phyloP scores from a whole-genome alignment of 2,113 vertebrate species.

The Psilopsiagon aymara region DNA sequence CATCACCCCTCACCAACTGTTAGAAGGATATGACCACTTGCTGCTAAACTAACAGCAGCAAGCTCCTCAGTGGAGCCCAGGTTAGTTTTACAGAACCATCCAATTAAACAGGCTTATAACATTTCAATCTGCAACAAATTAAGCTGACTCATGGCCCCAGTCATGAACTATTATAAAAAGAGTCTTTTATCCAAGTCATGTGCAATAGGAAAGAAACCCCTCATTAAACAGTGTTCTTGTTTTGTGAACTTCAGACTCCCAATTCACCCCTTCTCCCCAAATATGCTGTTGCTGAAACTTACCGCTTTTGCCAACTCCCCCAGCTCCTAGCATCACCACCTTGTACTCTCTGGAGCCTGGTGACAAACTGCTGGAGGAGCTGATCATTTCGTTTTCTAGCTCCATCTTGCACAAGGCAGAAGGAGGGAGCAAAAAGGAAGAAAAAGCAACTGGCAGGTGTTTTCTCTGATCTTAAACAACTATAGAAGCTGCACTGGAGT shows the following conservation, averaged over 20 bases:
- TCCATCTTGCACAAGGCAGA: slow-evolving; percentile 70
- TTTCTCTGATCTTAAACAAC: slow-evolving; percentile 67
- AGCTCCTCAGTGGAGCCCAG: neutral
- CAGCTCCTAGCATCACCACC: slow-evolving; percentile 79
- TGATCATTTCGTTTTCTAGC: slow-evolving; percentile 68
- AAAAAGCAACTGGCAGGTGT: slow-evolving; percentile 61
- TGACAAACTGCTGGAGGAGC: slow-evolving; percentile 48
- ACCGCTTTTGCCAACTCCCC: slow-evolving; percentile 80
- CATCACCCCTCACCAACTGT: neutral
- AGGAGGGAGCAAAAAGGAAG: neutral
- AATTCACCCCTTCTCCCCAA: neutral
- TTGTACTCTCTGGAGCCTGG: slow-evolving; percentile 76
- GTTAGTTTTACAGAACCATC: neutral
- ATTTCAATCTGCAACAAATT: neutral
- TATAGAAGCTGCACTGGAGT: slow-evolving; percentile 41
- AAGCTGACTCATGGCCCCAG: slow-evolving; percentile 45
- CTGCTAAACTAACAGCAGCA: neutral
- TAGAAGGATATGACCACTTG: neutral
- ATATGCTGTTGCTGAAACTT: slow-evolving; percentile 62
- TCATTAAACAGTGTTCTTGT: neutral
- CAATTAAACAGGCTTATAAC: neutral
- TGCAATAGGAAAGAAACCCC: neutral
- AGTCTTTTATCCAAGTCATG: neutral
- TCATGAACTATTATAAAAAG: neutral
- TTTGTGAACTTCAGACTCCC: neutral